phyloP scores from a whole-genome alignment of 2,797 vertebrate species.

The Argyrosomus regius region DNA sequence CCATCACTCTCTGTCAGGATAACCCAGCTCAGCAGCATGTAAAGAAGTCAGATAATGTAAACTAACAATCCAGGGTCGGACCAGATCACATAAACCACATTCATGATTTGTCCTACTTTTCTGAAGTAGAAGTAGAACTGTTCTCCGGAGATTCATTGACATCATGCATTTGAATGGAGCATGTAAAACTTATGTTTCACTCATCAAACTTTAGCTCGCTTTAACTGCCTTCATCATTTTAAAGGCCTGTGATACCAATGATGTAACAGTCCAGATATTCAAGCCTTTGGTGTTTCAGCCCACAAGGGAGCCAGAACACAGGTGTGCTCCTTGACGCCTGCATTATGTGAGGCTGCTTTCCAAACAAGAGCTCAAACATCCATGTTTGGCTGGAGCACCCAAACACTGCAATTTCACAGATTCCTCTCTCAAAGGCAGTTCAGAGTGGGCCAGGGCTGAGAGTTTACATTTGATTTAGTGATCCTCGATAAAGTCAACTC shows the following conservation, averaged over 20 bases:
- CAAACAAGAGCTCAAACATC: slow-evolving; percentile 74
- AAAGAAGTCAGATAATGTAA: slow-evolving; percentile 39
- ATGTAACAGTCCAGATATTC: slow-evolving; percentile 65
- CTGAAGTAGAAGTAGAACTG: background rate
- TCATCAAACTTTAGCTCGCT: slow-evolving; percentile 33
- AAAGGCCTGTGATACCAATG: slow-evolving; percentile 45
- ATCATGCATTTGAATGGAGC: slow-evolving; percentile 31
- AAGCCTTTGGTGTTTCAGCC: slow-evolving; percentile 31
- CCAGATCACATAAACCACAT: slow-evolving; percentile 38
- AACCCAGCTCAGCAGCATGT: slow-evolving; percentile 32
- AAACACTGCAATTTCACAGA: slow-evolving; percentile 51
- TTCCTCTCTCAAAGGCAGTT: slow-evolving; percentile 30
- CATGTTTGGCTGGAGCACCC: slow-evolving; percentile 61
- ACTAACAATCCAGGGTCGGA: slow-evolving; percentile 35
- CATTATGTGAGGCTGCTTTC: slow-evolving; percentile 59
- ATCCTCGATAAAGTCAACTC: background rate
- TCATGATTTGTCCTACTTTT: slow-evolving; percentile 60
- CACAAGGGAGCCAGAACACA: slow-evolving; percentile 51
- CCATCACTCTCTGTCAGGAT: slow-evolving; percentile 53
- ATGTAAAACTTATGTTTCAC: slow-evolving; percentile 40
- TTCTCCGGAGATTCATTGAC: slow-evolving; percentile 46
- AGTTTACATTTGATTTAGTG: slow-evolving; percentile 31
- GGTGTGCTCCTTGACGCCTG: slow-evolving; percentile 59
- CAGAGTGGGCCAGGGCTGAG: background rate
- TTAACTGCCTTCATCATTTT: slow-evolving; percentile 29